These are phyloP conservation scores for Apis dorsata DNA, from an alignment of 1,140 invertebrate genomes.

Conservation along the genomic window DNA sequence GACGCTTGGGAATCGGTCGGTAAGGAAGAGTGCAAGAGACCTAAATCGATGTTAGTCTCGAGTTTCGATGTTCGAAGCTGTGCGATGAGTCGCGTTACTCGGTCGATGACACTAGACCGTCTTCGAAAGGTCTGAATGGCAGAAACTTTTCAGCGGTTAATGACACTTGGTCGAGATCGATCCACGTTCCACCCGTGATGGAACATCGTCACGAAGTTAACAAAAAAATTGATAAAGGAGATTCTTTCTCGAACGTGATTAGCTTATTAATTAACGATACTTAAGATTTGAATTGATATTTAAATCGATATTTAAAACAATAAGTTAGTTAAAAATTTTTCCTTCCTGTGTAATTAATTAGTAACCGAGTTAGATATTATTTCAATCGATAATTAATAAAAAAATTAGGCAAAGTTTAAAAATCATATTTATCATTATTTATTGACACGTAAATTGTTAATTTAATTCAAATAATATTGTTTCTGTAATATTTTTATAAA, in stretches of 20 bases:
- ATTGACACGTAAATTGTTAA: too few relatives aligned
- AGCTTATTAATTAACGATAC: too few relatives aligned
- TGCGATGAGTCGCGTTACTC: neutral
- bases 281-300: neutral
- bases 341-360: too few relatives aligned
- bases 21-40: neutral
- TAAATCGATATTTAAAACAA: too few relatives aligned
- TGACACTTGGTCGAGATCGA: slow-evolving; percentile 7
- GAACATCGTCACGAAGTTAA: neutral
- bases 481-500: too few relatives aligned
- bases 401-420: too few relatives aligned
- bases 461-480: too few relatives aligned
- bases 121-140: neutral
- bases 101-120: neutral
- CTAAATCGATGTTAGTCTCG: neutral
- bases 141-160: slow-evolving; percentile 12
- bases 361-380: too few relatives aligned
- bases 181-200: neutral
- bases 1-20: neutral
- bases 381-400: too few relatives aligned
- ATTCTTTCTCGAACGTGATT: neutral
- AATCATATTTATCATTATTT: too few relatives aligned
- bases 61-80: neutral
- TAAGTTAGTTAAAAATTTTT: too few relatives aligned
- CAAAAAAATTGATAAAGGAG: neutral